Evolutionary conservation across 2,888 invertebrate genomes (phyloP).

Genomic region (Cephalotes varians): DNA sequence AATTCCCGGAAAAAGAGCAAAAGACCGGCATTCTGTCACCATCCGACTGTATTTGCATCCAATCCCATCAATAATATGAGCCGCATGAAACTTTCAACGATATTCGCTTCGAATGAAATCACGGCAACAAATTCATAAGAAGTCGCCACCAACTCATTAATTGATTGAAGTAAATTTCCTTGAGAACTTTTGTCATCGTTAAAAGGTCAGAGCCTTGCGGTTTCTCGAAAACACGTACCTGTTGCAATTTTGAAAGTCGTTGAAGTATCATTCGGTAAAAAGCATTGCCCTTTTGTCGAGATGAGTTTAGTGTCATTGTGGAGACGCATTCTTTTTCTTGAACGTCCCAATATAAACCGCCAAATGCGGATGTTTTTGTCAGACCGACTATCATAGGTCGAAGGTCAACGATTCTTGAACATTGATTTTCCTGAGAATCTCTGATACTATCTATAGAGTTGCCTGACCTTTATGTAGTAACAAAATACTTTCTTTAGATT

Average conservation of each 20-base stretch:
- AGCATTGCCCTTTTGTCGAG: neutral
- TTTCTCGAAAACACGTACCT: constrained; percentile 39
- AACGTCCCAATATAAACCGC: neutral
- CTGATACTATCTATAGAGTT: neutral
- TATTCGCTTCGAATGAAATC: constrained; percentile 18
- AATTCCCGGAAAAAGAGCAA: constrained; percentile 41
- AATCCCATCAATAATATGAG: constrained; percentile 40
- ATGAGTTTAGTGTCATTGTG: constrained; percentile 27
- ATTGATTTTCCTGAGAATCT: neutral
- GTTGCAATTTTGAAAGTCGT: constrained; percentile 45
- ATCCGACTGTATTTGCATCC: constrained; percentile 38
- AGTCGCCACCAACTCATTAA: neutral
- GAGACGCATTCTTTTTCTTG: neutral
- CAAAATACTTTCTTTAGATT: neutral
- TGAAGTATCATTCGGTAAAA: constrained; percentile 21
- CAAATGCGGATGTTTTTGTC: constrained; percentile 13
- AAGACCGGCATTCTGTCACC: constrained; percentile 28
- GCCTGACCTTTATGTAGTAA: neutral
- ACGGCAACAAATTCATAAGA: constrained; percentile 29
- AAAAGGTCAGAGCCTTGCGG: neutral
- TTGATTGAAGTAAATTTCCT: constrained; percentile 38
- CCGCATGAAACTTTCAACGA: constrained; percentile 48
- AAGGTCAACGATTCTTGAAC: constrained; percentile 13
- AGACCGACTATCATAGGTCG: neutral
- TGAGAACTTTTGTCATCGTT: neutral